Conservation (phyloP, 2,888 invertebrate genomes). For the Chaitophorus viminalis region DNA sequence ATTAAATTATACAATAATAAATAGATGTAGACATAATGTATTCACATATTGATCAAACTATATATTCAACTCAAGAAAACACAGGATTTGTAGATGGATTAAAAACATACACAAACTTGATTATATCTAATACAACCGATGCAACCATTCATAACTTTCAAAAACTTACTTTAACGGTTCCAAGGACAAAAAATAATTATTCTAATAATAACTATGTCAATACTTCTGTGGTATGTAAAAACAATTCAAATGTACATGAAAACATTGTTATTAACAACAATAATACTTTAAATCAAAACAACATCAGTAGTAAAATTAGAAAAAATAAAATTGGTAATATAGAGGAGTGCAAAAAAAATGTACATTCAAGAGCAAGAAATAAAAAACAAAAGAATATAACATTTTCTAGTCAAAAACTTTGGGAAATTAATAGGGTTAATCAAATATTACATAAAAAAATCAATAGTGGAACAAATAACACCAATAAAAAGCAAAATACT, state of each 20-base stretch:
- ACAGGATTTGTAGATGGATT: neutral
- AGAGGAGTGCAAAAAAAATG: neutral
- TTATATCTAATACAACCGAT: slow-evolving; percentile 1
- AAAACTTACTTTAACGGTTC: neutral
- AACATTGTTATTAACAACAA: neutral
- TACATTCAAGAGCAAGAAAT: neutral
- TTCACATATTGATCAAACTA: neutral
- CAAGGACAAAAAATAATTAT: neutral
- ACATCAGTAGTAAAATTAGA: neutral
- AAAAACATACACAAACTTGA: neutral
- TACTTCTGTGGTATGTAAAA: neutral
- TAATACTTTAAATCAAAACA: neutral
- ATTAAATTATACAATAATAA: neutral
- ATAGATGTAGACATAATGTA: neutral
- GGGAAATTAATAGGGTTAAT: slow-evolving; percentile 51
- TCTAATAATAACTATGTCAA: neutral
- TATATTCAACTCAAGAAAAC: slow-evolving; percentile 5
- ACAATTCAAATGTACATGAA: neutral
- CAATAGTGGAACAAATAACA: slow-evolving; percentile 5
- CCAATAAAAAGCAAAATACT: neutral
- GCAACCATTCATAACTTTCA: neutral
- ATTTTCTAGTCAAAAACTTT: slow-evolving; percentile 32
- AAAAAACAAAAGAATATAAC: slow-evolving; percentile 39
- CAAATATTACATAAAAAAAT: slow-evolving; percentile 46
- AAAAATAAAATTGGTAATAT: neutral